Percentiles rank a stretch among this genome's conserved stretches.
Evolutionary conservation across 2,888 invertebrate species (phyloP).

Genomic region (Acronicta alni): DNA sequence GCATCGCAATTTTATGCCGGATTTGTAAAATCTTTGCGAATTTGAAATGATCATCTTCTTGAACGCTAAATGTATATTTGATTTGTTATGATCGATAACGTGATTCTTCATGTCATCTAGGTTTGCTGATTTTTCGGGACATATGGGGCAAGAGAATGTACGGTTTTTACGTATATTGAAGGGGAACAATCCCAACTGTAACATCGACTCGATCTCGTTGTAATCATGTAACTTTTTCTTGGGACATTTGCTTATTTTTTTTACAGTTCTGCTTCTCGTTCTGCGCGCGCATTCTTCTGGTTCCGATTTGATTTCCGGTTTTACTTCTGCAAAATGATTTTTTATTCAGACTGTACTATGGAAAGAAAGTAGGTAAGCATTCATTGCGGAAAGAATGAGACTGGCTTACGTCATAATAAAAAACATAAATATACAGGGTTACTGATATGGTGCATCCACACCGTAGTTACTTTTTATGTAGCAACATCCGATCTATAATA

Average conservation of each 20-base stretch:
- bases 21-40: constrained; percentile 74
- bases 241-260: constrained; percentile 60
- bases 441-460: too few species aligned
- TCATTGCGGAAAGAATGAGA: too few species aligned
- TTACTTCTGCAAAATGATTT: constrained; percentile 64
- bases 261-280: constrained; percentile 56
- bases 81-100: constrained; percentile 69
- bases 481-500: too few species aligned
- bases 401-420: too few species aligned
- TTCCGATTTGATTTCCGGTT: constrained; percentile 68
- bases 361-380: too few species aligned
- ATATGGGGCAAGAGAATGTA: constrained; percentile 73
- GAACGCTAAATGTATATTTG: constrained; percentile 74
- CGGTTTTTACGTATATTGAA: constrained; percentile 79
- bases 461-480: too few species aligned
- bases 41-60: constrained; percentile 79
- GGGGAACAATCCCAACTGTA: constrained; percentile 76
- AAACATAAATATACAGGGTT: too few species aligned
- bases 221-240: constrained; percentile 65
- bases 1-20: constrained; percentile 66
- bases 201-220: constrained; percentile 71
- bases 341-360: too few species aligned
- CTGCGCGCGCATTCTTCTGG: constrained; percentile 62
- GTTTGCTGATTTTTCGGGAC: constrained; percentile 70
- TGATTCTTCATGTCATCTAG: constrained; percentile 76